Evolutionary conservation across 1,140 invertebrate species (phyloP).

Genomic region (Epicauta chinensis): DNA sequence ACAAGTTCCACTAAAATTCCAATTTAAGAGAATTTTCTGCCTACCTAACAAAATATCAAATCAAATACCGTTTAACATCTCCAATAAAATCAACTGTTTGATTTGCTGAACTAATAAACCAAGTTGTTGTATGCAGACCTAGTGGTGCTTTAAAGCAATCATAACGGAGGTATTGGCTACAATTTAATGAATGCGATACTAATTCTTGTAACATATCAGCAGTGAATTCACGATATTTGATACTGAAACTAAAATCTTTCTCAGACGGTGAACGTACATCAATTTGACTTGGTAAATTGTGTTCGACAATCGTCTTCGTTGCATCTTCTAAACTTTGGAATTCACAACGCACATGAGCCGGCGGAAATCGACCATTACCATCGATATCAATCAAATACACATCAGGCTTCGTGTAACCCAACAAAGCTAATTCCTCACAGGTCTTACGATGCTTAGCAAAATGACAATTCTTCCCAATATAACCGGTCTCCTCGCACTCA

Average conservation of each 20-base stretch:
- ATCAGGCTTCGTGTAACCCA: constrained; percentile 78
- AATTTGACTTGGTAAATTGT: constrained; percentile 85
- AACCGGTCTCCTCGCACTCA: constrained; percentile 80
- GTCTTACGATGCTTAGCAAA: constrained; percentile 85
- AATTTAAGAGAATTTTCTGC: background rate
- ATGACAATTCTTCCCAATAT: constrained; percentile 88
- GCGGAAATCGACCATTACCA: constrained; percentile 84
- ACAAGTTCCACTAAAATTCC: constrained; percentile 54
- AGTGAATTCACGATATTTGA: constrained; percentile 83
- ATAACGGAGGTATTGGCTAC: constrained; percentile 85
- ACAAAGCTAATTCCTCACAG: constrained; percentile 83
- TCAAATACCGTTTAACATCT: constrained; percentile 66
- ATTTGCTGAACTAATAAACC: constrained; percentile 78
- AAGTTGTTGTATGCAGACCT: constrained; percentile 81
- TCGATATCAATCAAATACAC: constrained; percentile 90
- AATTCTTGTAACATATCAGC: constrained; percentile 85
- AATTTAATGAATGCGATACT: constrained; percentile 82
- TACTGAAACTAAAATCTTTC: constrained; percentile 73
- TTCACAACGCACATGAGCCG: constrained; percentile 84
- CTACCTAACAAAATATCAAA: background rate
- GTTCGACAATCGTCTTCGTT: constrained; percentile 86
- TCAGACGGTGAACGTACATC: constrained; percentile 71
- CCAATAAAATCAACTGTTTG: constrained; percentile 77
- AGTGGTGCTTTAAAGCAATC: constrained; percentile 84
- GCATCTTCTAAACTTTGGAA: constrained; percentile 80